Evolutionary conservation across 2,113 vertebrate genomes (phyloP), one percentile per base, ranked within the genome.

Genomic region (Pavo muticus): DNA sequence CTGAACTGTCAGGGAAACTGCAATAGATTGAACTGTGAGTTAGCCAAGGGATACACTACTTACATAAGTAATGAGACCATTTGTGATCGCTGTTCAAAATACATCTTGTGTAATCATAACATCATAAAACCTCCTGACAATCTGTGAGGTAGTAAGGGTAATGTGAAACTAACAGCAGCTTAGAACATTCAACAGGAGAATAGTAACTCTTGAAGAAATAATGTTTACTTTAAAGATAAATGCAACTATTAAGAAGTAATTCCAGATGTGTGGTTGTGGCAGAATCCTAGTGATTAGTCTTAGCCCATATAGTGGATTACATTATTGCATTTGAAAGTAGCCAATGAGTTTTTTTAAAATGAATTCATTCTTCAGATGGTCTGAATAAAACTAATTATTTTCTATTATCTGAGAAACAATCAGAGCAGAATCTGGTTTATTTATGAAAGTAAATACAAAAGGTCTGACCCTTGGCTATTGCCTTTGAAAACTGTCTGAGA

Each of bases 391-490:
- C 70, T 61, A 83, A 94, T 95, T 89, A 13, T 92, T 94, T 83
- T 87, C 39, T 80, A 21, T 95, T 97, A 94, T 59, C 67, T 94
- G 83, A 94, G 70, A 91, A 90, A 91, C 87, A 95, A 92, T 87
- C 69, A 91, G 88, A 91, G 35, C 68, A 60, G 74, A 85, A 44
- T 94, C 67, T 70, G 85, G 64, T 90, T 82, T 95, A 45, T 95
- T 96, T 95, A 93, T 91, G 85, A 81, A 95, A 94, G 74, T 87
- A 94, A 97, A 97, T 88, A 96, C 80, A 95, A 87, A 95, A 87
- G 91, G 80, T 84, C 93, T 91, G 87, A 94, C 93, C 95, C 63
- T 21, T 93, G 88, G 81, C 67, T 82, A 59, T 73, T 83, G 91
- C 74, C 89, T 97, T 96, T 97, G 92, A 95, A 94, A 96, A 70